Evolutionary conservation across 2,113 vertebrate species (phyloP).

Genomic region (Ibidorhyncha struthersii): DNA sequence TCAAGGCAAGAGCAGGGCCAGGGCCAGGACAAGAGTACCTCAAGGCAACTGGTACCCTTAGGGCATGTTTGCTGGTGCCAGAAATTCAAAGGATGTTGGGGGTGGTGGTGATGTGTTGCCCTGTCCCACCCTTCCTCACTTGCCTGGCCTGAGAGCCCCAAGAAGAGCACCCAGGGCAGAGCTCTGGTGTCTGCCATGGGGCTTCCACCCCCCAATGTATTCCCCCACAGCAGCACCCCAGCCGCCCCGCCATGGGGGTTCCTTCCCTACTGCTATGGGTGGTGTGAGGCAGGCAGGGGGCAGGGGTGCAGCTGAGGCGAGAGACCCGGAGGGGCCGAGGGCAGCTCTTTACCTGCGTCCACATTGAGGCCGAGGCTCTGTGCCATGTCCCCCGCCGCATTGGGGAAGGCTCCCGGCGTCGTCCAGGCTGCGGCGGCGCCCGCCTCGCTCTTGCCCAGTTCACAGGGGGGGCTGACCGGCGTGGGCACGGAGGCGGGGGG

Average conservation of each 20-base stretch:
- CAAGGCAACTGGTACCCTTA: background rate
- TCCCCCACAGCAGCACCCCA: background rate
- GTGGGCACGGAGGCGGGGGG: constrained; percentile 77
- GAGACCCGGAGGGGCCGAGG: rapidly evolving
- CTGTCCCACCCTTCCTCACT: background rate
- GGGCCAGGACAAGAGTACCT: background rate
- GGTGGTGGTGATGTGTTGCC: background rate
- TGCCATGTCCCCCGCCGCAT: constrained; percentile 82
- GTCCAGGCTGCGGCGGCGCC: constrained; percentile 82
- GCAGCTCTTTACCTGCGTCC: constrained; percentile 85
- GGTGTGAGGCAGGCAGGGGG: background rate
- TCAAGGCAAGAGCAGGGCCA: background rate
- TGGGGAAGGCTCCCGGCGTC: constrained; percentile 80
- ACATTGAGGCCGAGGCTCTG: constrained; percentile 86
- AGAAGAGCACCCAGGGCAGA: background rate
- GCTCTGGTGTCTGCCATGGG: background rate
- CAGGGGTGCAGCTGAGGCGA: background rate
- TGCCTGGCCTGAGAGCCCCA: background rate
- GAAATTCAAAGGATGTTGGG: background rate
- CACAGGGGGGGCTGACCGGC: constrained; percentile 83
- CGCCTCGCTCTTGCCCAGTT: constrained; percentile 85
- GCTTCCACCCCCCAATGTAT: background rate
- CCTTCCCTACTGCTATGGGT: rapidly evolving
- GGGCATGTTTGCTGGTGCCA: background rate
- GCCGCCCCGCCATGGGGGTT: rapidly evolving